A percentile compares a stretch with the other conserved stretches of the same genome.
These are phyloP conservation scores for Shargacucullia verbasci DNA, from an alignment of 2,888 invertebrate species.

Conservation along the genomic window DNA sequence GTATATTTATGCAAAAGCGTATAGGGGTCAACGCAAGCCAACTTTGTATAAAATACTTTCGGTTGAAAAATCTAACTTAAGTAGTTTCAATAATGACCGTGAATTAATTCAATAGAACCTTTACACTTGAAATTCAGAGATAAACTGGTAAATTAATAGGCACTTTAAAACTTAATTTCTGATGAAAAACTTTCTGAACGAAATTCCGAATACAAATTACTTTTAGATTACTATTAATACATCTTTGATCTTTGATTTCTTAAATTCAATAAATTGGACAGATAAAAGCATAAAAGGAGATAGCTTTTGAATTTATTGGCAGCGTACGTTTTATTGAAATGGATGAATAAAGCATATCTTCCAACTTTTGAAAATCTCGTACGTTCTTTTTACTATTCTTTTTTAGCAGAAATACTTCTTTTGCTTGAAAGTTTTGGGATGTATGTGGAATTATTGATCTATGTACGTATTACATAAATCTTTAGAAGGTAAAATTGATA, in stretches of 20 bases:
- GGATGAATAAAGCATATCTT: constrained; percentile 16
- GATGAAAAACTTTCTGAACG: constrained; percentile 3
- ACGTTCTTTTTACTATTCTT: constrained; percentile 7
- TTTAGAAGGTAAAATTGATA: too few species aligned
- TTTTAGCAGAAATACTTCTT: constrained; percentile 23
- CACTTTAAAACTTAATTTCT: not conserved
- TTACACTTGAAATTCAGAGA: not conserved
- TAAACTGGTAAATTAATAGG: not conserved
- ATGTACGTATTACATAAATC: too few species aligned
- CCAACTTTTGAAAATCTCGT: constrained; percentile 21
- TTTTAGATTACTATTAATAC: constrained; percentile 2
- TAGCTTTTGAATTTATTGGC: constrained; percentile 3
- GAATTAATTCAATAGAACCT: too few species aligned
- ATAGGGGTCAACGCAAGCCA: too few species aligned
- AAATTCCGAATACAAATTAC: constrained; percentile 5
- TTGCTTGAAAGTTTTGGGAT: constrained; percentile 8
- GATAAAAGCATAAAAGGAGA: constrained; percentile 10
- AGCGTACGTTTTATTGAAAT: constrained; percentile 18
- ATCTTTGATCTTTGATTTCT: constrained; percentile 18
- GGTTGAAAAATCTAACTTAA: not conserved
- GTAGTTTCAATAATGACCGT: too few species aligned
- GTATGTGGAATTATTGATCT: not conserved
- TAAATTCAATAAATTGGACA: constrained; percentile 10
- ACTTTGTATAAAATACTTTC: too few species aligned
- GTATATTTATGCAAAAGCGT: too few species aligned